Percentiles rank a stretch among this genome's conserved stretches.
Evolutionary conservation across 2,888 invertebrate genomes (phyloP).

Genomic region (Steromphala cineraria): DNA sequence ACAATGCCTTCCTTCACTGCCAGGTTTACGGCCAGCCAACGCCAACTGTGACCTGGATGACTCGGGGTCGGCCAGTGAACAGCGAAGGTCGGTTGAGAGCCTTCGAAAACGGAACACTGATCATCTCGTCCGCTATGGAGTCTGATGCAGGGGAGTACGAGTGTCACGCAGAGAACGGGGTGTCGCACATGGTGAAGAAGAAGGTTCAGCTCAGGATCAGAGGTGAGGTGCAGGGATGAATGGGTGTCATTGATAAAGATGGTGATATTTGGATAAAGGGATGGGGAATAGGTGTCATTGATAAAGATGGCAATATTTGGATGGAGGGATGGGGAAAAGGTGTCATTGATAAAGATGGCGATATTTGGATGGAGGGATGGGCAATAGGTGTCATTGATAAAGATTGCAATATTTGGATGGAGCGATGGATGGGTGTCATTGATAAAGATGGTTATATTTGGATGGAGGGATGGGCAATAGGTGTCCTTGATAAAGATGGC

Average conservation of each 20-base stretch:
- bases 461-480: background rate
- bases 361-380: background rate
- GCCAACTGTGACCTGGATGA: constrained; percentile 64
- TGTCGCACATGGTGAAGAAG: constrained; percentile 81
- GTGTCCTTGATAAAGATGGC: too few relatives aligned
- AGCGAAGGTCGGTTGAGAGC: constrained; percentile 47
- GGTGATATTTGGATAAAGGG: too few relatives aligned
- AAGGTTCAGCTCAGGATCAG: constrained; percentile 83
- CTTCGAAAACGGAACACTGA: constrained; percentile 80
- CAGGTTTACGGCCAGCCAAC: constrained; percentile 65
- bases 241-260: background rate
- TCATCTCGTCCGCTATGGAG: constrained; percentile 81
- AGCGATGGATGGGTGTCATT: too few relatives aligned
- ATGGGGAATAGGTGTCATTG: background rate
- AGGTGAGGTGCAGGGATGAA: constrained; percentile 79
- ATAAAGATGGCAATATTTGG: too few relatives aligned
- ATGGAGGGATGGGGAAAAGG: too few relatives aligned
- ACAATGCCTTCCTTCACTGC: constrained; percentile 67
- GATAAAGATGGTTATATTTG: too few relatives aligned
- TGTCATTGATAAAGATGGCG: background rate
- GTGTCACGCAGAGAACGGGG: constrained; percentile 88
- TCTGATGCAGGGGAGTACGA: constrained; percentile 88
- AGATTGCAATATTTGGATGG: constrained; percentile 78
- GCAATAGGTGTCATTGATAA: background rate
- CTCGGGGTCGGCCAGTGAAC: constrained; percentile 38